These are phyloP conservation scores for Hormaphis cornu DNA, from an alignment of 1,140 invertebrate species.

Conservation along the genomic window DNA sequence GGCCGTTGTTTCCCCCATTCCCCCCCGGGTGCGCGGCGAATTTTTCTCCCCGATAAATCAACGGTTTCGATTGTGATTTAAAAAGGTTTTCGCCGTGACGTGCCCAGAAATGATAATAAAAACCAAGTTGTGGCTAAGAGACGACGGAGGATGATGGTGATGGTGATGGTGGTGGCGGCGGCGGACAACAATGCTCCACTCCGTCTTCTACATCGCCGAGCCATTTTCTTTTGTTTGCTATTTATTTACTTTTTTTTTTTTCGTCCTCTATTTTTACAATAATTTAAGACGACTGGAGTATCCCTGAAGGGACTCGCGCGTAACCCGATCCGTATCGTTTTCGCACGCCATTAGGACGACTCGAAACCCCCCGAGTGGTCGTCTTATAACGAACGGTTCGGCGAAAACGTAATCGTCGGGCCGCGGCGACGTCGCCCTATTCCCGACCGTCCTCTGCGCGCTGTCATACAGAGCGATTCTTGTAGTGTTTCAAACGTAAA, in stretches of 20 bases:
- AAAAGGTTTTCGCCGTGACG: conserved; percentile 3
- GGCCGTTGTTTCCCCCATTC: conserved; percentile 3
- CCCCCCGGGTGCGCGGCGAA: not conserved
- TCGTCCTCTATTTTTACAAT: not conserved
- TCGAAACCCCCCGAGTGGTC: no score
- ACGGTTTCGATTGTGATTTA: conserved; percentile 17
- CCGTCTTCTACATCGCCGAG: not conserved
- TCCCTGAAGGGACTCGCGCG: not conserved
- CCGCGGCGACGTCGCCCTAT: no score
- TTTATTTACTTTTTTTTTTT: not conserved
- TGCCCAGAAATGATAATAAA: not conserved
- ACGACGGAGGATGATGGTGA: not conserved
- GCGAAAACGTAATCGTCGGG: not conserved
- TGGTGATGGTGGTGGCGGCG: no score
- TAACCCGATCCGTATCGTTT: not conserved
- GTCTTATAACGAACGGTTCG: not conserved
- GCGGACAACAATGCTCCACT: not conserved
- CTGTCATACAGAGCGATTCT: no score
- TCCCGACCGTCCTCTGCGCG: no score
- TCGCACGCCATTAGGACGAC: not conserved
- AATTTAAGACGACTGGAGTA: not conserved
- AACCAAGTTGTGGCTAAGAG: no score
- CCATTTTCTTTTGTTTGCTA: not conserved
- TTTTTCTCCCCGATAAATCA: conserved; percentile 10
- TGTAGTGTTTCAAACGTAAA: no score